Evolutionary conservation across 2,888 invertebrate genomes (phyloP).

Genomic region (Chelonus formosanus): DNA sequence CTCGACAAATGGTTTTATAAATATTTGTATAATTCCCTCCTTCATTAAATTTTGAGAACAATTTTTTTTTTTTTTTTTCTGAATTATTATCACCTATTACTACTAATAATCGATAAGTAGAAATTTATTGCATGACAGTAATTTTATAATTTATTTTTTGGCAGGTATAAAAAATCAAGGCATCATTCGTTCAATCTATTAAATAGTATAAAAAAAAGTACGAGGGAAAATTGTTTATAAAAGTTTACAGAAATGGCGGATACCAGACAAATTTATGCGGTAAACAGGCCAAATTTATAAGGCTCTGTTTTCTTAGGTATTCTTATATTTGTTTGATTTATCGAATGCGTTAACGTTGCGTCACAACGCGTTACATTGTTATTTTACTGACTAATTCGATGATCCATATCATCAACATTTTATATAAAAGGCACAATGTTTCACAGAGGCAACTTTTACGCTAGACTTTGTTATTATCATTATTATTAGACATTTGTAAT

Average conservation of each 20-base stretch:
- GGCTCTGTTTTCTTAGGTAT: constrained; percentile 6
- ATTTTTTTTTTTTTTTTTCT: too few relatives aligned
- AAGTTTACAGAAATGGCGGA: constrained; percentile 4
- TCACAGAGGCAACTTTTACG: constrained; percentile 48
- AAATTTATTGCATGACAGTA: too few relatives aligned
- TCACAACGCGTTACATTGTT: constrained; percentile 21
- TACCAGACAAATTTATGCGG: constrained; percentile 3
- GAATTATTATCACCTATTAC: too few relatives aligned
- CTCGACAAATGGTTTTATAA: background rate
- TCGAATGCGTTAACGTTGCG: constrained; percentile 24
- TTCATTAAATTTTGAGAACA: background rate
- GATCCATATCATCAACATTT: constrained; percentile 9
- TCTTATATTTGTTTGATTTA: constrained; percentile 5
- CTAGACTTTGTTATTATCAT: constrained; percentile 13
- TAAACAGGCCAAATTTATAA: constrained; percentile 12
- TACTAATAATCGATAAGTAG: too few relatives aligned
- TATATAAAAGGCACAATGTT: constrained; percentile 50
- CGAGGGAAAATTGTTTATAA: too few relatives aligned
- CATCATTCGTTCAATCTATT: constrained; percentile 17
- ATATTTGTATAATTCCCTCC: background rate
- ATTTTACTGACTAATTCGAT: constrained; percentile 16
- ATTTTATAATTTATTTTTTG: constrained; percentile 8
- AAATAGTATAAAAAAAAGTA: constrained; percentile 1
- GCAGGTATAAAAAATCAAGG: constrained; percentile 35
- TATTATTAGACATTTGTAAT: background rate